Conservation (phyloP, 2,797 vertebrate genomes). For the Eidolon dupreanum region DNA sequence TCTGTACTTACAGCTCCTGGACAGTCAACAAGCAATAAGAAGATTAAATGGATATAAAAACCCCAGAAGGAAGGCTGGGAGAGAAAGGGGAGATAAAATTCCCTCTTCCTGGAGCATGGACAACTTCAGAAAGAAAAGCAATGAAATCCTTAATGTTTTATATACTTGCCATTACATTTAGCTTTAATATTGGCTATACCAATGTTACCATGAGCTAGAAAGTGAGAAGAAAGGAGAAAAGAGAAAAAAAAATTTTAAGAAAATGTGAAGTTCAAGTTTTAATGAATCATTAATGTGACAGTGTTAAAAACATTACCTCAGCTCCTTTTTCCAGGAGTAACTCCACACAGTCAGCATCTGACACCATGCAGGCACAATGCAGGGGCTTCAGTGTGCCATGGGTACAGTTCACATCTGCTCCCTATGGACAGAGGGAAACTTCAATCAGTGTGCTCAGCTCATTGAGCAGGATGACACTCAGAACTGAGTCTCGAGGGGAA, state of each 20-base stretch:
- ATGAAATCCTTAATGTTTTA: neutral
- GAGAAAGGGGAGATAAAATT: constrained; percentile 10
- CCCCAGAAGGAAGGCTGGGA: neutral
- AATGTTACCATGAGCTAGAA: neutral
- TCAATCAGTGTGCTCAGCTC: neutral
- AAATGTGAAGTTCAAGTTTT: neutral
- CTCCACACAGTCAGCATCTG: constrained; percentile 96
- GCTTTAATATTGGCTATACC: neutral
- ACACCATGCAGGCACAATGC: constrained; percentile 99
- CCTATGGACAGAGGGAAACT: constrained; percentile 83
- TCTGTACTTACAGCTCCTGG: neutral
- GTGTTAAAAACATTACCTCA: constrained; percentile 87
- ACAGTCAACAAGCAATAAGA: neutral
- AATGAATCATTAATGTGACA: neutral
- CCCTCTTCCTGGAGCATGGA: neutral
- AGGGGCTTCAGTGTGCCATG: constrained; percentile 97
- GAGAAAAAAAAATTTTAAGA: constrained; percentile 11
- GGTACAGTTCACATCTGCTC: constrained; percentile 97
- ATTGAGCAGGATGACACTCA: neutral
- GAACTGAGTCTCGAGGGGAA: too few relatives aligned
- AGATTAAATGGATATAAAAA: neutral
- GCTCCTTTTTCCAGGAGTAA: constrained; percentile 97
- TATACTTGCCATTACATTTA: neutral
- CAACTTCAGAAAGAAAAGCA: constrained; percentile 8
- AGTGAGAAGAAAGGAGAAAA: neutral